Percentiles rank a stretch among this genome's conserved stretches.
These are phyloP conservation scores for Ennomos quercinarius DNA, from an alignment of 2,888 invertebrate species.

Conservation along the genomic window DNA sequence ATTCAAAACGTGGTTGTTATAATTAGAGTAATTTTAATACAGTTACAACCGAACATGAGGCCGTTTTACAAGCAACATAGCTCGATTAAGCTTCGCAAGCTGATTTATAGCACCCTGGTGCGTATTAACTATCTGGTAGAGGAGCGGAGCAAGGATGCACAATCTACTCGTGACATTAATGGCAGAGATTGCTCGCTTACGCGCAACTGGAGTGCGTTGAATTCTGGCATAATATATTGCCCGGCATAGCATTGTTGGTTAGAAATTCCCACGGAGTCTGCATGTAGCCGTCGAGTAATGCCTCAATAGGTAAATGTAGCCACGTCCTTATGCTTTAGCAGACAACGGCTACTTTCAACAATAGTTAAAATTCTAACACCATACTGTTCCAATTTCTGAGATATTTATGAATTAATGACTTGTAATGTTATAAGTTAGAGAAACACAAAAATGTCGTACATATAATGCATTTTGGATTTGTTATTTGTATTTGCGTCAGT, in stretches of 20 bases:
- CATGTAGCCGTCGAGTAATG: constrained; percentile 35
- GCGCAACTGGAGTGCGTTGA: constrained; percentile 66
- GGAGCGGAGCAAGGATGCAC: constrained; percentile 69
- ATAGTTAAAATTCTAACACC: constrained; percentile 20
- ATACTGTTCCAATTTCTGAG: constrained; percentile 16
- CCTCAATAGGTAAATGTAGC: constrained; percentile 38
- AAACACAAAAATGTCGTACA: too few species aligned
- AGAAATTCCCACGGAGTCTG: constrained; percentile 74
- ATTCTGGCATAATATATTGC: constrained; percentile 74
- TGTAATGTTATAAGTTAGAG: background rate
- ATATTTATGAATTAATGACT: constrained; percentile 9
- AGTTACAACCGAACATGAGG: constrained; percentile 40
- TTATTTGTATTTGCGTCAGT: too few species aligned
- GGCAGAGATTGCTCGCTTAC: constrained; percentile 61
- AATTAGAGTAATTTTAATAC: constrained; percentile 50
- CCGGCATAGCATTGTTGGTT: constrained; percentile 49
- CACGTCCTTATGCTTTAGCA: constrained; percentile 24
- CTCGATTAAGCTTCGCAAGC: constrained; percentile 52
- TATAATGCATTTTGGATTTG: too few species aligned
- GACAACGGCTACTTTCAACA: constrained; percentile 26
- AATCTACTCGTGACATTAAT: constrained; percentile 75
- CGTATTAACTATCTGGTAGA: constrained; percentile 23
- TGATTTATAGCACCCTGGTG: constrained; percentile 52
- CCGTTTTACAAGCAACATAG: constrained; percentile 53
- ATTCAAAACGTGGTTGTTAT: constrained; percentile 48